Percentiles rank a stretch among this genome's conserved stretches.
Evolutionary conservation across 1,140 invertebrate species (phyloP).

Genomic region (Zaprionus kolodkinae): DNA sequence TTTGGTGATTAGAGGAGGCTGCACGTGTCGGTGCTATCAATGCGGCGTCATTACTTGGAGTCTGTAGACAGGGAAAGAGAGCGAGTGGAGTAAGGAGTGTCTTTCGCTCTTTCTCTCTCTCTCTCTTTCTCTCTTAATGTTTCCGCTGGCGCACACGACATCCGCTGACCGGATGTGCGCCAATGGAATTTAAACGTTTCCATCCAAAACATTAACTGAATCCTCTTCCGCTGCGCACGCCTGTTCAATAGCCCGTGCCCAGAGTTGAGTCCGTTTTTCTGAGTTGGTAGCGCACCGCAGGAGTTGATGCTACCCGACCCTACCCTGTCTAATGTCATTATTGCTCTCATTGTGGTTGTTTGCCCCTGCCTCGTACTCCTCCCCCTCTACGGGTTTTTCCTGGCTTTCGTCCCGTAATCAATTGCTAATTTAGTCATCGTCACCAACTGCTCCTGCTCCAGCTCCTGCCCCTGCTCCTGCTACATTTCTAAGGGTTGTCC

Average conservation of each 20-base stretch:
- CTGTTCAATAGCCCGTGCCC: conserved; percentile 73
- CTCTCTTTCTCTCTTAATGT: conserved; percentile 61
- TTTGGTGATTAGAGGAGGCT: conserved; percentile 57
- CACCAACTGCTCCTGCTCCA: conserved; percentile 11
- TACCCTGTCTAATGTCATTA: conserved; percentile 67
- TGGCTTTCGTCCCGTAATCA: conserved; percentile 48
- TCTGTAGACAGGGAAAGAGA: neutral
- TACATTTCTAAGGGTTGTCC: conserved; percentile 58
- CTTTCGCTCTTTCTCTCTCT: too few relatives aligned
- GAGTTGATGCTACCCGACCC: conserved; percentile 37
- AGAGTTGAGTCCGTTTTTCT: neutral
- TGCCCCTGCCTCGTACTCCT: conserved; percentile 52
- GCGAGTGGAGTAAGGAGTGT: neutral
- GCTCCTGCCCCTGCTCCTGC: neutral
- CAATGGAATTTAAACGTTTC: conserved; percentile 81
- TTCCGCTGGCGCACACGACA: conserved; percentile 81
- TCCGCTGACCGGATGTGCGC: conserved; percentile 78
- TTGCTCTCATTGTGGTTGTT: conserved; percentile 76
- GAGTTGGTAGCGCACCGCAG: conserved; percentile 51
- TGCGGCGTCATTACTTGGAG: conserved; percentile 57
- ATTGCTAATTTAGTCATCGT: conserved; percentile 77
- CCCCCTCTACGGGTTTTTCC: neutral
- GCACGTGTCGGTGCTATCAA: conserved; percentile 67
- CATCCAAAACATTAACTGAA: conserved; percentile 81
- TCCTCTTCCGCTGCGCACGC: conserved; percentile 77